Evolutionary conservation across 1,140 invertebrate genomes (phyloP), one percentile per base, ranked within the genome.

Genomic region (Heliconius hewitsoni): DNA sequence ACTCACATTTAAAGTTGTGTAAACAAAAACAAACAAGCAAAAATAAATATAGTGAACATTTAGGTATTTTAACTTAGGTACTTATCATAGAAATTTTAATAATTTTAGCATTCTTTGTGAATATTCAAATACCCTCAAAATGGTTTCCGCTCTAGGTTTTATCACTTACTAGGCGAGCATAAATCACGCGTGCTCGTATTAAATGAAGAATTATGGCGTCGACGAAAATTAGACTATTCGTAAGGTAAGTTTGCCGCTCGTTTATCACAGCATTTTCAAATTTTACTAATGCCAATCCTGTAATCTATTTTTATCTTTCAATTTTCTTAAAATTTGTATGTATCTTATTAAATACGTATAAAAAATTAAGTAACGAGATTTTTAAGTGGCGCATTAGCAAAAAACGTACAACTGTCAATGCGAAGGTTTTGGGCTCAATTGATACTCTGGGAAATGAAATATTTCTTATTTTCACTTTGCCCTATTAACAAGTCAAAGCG

Each of bases 221-320:
- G 13, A 50, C 50, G 73, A 74, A 74, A 74, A 74, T 57, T 74
- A 74, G 50, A 57, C 50, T 57, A 74, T 74, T 74, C 73, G 50
- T 23, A 23, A 74, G 19, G 27, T 74, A 66, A 27, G 19, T 66
- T 66, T 60, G 57, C n/a, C 30, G 4, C 8, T 66, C 74, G 23
- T 66, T 76, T 70, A 55, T 76, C 74, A 76, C 27, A 27, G 16
- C 34, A 27, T 34, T 74, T 55, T 8, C 30, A 37, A 55, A 74
- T 55, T 74, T 18, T 74, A 4, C 13, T 74, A 39, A 3, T 46
- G 3, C 23, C 0, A 23, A 46, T 73, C 18, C 71, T 72, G 46
- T 50, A 16, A 16, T 50, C 13, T 71, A 11, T 19, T 37, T 8
- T 71, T 71, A 19, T 16, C 34, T 71, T 37, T 71, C 3, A 34